Conservation (phyloP, 2,113 vertebrate genomes). For the Pedionomus torquatus region DNA sequence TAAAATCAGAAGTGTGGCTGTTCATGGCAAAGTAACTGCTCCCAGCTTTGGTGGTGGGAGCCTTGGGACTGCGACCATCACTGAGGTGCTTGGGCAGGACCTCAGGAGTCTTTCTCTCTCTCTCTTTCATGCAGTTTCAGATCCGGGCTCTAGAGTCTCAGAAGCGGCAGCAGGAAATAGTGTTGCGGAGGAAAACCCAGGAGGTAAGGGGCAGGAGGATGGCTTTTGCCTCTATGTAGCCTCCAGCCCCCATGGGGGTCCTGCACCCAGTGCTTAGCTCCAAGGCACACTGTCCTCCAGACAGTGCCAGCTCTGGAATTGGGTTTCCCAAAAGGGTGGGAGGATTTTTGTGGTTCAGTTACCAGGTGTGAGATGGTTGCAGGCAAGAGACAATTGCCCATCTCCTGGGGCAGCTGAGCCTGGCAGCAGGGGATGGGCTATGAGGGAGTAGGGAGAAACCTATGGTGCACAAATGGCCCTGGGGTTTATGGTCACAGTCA, state of each 20-base stretch:
- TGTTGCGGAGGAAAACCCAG: constrained; percentile 93
- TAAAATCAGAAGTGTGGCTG: background rate
- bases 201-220: constrained; percentile 73
- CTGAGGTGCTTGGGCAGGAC: background rate
- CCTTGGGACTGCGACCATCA: fast-evolving
- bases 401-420: background rate
- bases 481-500: background rate
- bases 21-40: background rate
- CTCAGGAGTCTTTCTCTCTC: background rate
- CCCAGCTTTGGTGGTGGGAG: background rate
- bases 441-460: background rate
- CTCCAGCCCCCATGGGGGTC: background rate
- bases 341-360: background rate
- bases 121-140: constrained; percentile 82
- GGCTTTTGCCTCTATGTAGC: background rate
- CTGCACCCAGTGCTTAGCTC: background rate
- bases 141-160: constrained; percentile 94
- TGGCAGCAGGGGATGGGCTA: fast-evolving
- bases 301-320: background rate
- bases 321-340: background rate
- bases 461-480: background rate
- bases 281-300: fast-evolving
- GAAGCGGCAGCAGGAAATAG: constrained; percentile 95
- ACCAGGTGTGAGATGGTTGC: background rate
- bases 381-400: background rate